Evolutionary conservation across 2,888 invertebrate species (phyloP).

Genomic region (Megalurothrips usitatus): DNA sequence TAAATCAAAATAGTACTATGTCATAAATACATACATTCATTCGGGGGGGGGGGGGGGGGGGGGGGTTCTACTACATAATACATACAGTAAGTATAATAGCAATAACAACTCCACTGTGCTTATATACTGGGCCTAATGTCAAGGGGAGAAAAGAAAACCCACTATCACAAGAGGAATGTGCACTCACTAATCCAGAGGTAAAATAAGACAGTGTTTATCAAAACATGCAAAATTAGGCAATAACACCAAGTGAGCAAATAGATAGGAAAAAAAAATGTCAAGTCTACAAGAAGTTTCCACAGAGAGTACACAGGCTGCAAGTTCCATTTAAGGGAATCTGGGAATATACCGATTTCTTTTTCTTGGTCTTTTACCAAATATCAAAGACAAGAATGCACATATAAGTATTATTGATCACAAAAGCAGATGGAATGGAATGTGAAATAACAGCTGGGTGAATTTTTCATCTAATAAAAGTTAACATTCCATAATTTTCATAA

Average conservation of each 20-base stretch:
- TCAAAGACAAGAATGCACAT: neutral
- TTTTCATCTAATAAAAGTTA: neutral
- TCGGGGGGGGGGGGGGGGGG: too few species aligned
- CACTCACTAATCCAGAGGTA: neutral
- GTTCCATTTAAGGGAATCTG: neutral
- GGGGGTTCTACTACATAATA: too few species aligned
- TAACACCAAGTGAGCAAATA: neutral
- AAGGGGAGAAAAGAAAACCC: too few species aligned
- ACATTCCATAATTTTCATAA: constrained; percentile 21
- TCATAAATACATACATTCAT: too few species aligned
- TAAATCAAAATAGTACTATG: neutral
- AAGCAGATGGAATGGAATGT: neutral
- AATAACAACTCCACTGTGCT: too few species aligned
- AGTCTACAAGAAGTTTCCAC: neutral
- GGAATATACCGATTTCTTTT: neutral
- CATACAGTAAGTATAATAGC: too few species aligned
- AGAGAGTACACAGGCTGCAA: neutral
- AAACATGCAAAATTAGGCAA: neutral
- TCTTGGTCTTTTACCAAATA: neutral
- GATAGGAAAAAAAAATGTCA: neutral
- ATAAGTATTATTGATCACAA: constrained; percentile 3
- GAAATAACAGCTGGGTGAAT: neutral
- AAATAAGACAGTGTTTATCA: neutral
- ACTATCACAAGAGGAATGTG: neutral
- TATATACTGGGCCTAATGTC: too few species aligned